Evolutionary conservation across 2,113 vertebrate genomes (phyloP), one percentile per base, ranked within the genome.

Genomic region (Odocoileus virginianus): DNA sequence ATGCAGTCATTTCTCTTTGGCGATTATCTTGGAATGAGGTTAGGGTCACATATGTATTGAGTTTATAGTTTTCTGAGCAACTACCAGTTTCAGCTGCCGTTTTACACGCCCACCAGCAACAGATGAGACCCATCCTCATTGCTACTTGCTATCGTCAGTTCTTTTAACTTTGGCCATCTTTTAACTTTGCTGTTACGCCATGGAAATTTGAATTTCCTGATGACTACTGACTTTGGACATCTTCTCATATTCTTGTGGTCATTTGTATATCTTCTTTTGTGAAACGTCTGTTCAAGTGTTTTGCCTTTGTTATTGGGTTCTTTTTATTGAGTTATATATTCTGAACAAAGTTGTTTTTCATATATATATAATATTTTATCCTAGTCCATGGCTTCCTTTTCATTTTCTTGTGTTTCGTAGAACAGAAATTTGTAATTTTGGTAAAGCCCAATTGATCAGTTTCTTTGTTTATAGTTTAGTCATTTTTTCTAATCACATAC

Each of bases 241-340:
- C 61, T 74, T 89, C 30, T 74, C 61, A 27, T 84, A 43, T 11
- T 64, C 64, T 76, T 6, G 17, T 33, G 27, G 54, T 43, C 16
- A 52, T 58, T 81, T 5, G 7, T 5, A 3, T 40, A 14, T 54
- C 33, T 43, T 50, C 40, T 91, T 52, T 19, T 79, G 67, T 79
- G 47, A 86, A 54, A 12, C 28, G 0, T 67, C 58, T 28, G 43
- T 61, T 90, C 28, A 13, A 6, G 52, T 82, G 25, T 79, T 64
- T 79, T 67, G 33, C 25, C 64, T 57, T 12, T 67, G 13, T 55
- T 64, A 33, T 13, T 40, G 57, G n/a, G 19, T 85, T 50, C 25
- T 64, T 96, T 78, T 93, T 83, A 55, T 83, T 33, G 28, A 78
- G 55, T 78, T 36, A 40, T 15, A 27, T 64, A 78, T 33, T 79